These are phyloP conservation scores for Spheniscus mendiculus DNA, from an alignment of 2,113 vertebrate species.

Conservation along the genomic window DNA sequence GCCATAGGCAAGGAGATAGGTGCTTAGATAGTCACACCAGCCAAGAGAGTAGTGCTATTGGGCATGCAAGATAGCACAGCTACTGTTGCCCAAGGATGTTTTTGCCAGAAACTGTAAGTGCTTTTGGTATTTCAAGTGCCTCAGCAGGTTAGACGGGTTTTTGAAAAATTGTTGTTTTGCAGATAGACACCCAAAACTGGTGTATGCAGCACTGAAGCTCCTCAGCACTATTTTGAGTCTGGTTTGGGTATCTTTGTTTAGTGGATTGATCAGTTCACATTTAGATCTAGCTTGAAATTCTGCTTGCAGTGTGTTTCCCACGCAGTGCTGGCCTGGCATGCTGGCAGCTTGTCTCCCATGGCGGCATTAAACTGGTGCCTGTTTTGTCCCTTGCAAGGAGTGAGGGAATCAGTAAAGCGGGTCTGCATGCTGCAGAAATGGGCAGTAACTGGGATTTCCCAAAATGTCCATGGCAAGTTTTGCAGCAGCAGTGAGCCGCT, in stretches of 20 bases:
- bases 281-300: background rate
- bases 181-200: background rate
- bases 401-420: rapidly evolving
- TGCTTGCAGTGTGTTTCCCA: background rate
- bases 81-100: conserved; percentile 41
- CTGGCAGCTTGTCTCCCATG: rapidly evolving
- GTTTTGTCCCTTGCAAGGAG: background rate
- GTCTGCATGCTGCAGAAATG: background rate
- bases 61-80: conserved; percentile 48
- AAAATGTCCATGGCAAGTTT: background rate
- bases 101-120: background rate
- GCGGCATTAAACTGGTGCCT: background rate
- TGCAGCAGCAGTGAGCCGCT: background rate
- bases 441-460: background rate
- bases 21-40: conserved; percentile 1
- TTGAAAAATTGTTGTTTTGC: background rate
- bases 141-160: background rate
- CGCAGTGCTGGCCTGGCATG: rapidly evolving
- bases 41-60: background rate
- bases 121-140: background rate
- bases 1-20: background rate
- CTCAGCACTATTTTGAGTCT: background rate
- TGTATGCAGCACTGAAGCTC: background rate
- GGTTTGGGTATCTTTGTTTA: background rate
- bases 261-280: background rate